A percentile compares a stretch with the other conserved stretches of the same genome.
phyloP scores from a whole-genome alignment of 2,888 invertebrate species.

The Tiliacea aurago region DNA sequence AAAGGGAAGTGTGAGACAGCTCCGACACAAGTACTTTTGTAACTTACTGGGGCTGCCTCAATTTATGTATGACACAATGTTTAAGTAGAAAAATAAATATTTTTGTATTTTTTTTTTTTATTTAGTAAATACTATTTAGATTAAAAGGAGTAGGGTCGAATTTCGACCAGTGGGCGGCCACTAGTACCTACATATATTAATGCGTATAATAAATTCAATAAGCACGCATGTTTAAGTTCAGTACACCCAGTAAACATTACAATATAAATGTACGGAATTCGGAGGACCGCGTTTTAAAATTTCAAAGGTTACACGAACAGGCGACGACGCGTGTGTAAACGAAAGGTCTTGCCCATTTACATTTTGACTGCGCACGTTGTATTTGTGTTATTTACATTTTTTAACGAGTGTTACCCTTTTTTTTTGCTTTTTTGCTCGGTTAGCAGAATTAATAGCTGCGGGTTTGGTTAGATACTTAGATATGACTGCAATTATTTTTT shows the following conservation, averaged over 20 bases:
- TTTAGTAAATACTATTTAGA: too few species aligned
- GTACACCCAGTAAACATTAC: conserved; percentile 22
- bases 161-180: too few species aligned
- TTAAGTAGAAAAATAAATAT: too few species aligned
- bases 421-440: conserved; percentile 36
- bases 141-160: too few species aligned
- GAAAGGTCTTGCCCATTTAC: conserved; percentile 74
- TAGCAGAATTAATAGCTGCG: conserved; percentile 36
- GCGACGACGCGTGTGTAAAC: conserved; percentile 70
- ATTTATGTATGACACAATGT: too few species aligned
- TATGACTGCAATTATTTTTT: not conserved
- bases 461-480: conserved; percentile 17
- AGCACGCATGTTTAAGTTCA: conserved; percentile 42
- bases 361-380: conserved; percentile 71
- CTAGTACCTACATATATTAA: too few species aligned
- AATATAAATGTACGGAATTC: conserved; percentile 56
- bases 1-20: too few species aligned
- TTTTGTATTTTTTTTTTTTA: too few species aligned
- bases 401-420: conserved; percentile 61
- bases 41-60: too few species aligned
- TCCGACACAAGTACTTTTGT: too few species aligned
- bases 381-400: conserved; percentile 71
- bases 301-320: conserved; percentile 70
- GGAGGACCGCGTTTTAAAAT: conserved; percentile 54
- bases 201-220: conserved; percentile 31